These are phyloP conservation scores for Netelia melanura DNA, from an alignment of 2,888 invertebrate species.

Conservation along the genomic window DNA sequence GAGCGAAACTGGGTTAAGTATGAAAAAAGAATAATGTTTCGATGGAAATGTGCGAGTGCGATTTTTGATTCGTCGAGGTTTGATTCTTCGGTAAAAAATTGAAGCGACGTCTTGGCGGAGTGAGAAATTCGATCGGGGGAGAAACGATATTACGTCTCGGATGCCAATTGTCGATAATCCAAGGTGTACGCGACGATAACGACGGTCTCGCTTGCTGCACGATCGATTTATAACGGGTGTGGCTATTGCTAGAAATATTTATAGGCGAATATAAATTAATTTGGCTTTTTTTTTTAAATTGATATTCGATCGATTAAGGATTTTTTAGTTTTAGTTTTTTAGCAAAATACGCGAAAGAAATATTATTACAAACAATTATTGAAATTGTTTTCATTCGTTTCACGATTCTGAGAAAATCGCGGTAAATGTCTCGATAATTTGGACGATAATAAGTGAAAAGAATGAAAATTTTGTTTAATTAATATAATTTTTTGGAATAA, in stretches of 20 bases:
- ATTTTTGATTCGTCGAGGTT: background rate
- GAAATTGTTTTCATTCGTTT: no score
- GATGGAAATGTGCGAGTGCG: no score
- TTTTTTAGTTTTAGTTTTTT: no score
- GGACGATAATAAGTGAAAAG: background rate
- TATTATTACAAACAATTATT: no score
- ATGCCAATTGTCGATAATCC: conserved; percentile 81
- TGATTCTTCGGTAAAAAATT: conserved; percentile 68
- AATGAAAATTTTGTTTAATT: background rate
- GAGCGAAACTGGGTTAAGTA: background rate
- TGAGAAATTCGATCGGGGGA: conserved; percentile 45
- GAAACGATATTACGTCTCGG: conserved; percentile 76
- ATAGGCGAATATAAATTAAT: background rate
- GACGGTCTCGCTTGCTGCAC: conserved; percentile 70
- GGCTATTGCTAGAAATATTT: conserved; percentile 28
- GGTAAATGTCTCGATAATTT: background rate
- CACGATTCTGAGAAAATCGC: no score
- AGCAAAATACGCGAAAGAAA: no score
- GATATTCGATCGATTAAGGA: background rate
- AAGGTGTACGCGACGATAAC: conserved; percentile 78
- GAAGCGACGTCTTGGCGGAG: no score
- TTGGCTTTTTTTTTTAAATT: background rate
- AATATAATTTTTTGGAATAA: background rate
- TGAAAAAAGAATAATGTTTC: background rate
- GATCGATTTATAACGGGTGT: conserved; percentile 73